Conservation (phyloP, 2,888 invertebrate species). For the Pemphredon lugubris region DNA sequence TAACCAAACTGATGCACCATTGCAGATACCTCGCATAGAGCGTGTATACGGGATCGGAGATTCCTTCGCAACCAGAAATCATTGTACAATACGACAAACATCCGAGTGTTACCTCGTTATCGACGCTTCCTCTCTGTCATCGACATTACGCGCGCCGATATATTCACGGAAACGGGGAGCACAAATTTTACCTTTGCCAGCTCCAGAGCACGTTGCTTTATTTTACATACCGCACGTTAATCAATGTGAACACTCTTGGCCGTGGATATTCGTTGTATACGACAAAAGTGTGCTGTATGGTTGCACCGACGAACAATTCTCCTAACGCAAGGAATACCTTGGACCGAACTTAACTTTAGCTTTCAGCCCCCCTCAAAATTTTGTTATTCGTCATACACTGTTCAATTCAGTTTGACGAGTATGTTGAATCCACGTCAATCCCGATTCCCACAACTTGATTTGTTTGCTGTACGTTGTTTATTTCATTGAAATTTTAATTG, state of each 20-base stretch:
- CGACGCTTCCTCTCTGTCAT: constrained; percentile 3
- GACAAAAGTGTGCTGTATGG: background rate
- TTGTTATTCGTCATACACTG: too few relatives aligned
- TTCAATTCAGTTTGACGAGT: too few relatives aligned
- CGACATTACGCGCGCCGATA: constrained; percentile 4
- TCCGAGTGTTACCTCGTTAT: constrained; percentile 9
- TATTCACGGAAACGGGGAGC: background rate
- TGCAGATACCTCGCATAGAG: constrained; percentile 41
- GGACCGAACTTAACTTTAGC: background rate
- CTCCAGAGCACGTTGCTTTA: background rate
- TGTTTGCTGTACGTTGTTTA: too few relatives aligned
- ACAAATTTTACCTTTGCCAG: background rate
- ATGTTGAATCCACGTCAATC: too few relatives aligned
- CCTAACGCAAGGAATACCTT: background rate
- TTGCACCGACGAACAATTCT: too few relatives aligned
- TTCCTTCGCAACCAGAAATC: constrained; percentile 21
- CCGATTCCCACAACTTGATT: too few relatives aligned
- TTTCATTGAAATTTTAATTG: too few relatives aligned
- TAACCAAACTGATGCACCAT: constrained; percentile 42
- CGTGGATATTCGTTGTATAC: background rate
- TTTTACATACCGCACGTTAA: constrained; percentile 1
- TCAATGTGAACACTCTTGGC: background rate
- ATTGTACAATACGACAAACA: constrained; percentile 31
- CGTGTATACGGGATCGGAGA: constrained; percentile 12
- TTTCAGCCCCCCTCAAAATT: too few relatives aligned